Evolutionary conservation across 2,888 invertebrate species (phyloP), one percentile per base, ranked within the genome.

Genomic region (Cerceris rybyensis): DNA sequence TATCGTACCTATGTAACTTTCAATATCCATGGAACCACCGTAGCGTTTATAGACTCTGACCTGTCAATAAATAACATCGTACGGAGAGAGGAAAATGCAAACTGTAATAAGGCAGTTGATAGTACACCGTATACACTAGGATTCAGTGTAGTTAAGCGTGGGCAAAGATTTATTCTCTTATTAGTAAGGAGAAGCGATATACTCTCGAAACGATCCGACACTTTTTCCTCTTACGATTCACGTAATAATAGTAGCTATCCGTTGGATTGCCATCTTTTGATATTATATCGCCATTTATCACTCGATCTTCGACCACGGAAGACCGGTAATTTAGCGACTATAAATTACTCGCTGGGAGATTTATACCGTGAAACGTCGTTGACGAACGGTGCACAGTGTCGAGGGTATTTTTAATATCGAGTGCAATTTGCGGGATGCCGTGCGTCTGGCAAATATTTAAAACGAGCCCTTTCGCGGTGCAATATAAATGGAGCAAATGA

Each of bases 21-120:
- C 9, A 11, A 11, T 46, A 11, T 46, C 9, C 11, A 5, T 11
- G 46, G 52, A 52, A 7, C 7, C 9, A n/a, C 14, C n/a, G 52
- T 5, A 2, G n/a, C 52, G 14, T 50, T 43, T 67, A 70, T 49
- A 58, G 43, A 70, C 17, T 60, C 55, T 17, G 55, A 60, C 39
- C 59, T 67, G 80, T 74, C 75, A 65, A 78, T 79, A 81, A 84
- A 74, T 69, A 76, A 78, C 63, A 16, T 14, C n/a, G n/a, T 9
- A 17, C 1, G 11, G n/a, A 7, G n/a, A 13, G 17, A 55, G 16
- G 55, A 55, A 55, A 16, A 55, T 28, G 7, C 28, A 55, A 17
- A n/a, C 1, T 6, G 57, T 57, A 57, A 57, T 39, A 57, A 11
- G 42, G 41, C 42, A 42, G 41, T 59, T 59, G 42, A 59, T 55